Base-by-base conservation (phyloP, 2,113 vertebrate genomes). In the Gambusia affinis region DNA sequence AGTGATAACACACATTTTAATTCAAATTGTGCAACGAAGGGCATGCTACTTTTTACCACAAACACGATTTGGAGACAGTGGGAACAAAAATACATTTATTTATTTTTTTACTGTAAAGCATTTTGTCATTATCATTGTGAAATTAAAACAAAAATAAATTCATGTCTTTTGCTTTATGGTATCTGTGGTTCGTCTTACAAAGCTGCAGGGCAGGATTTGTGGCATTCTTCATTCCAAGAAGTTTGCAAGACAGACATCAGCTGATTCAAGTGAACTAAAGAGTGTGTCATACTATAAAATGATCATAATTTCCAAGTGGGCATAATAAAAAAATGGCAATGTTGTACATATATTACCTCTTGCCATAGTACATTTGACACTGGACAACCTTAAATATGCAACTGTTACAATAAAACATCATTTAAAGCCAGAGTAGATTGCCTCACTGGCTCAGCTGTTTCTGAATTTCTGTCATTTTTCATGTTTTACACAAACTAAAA, bases 161-260 rank as follows among this genome's bases (percentile, higher is more conserved):
- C 5, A 54, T 22, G 51, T 24, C 51, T 8, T n/a, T 17, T 24
- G 22, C 22, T 57, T 57, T 57, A 24, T 17, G 17, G 24, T 57
- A 8, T n/a, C 17, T 10, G 5, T 4, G 29, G 54, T 67, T 19
- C 54, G 62, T 74, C 4, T 66, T 31, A n/a, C 7, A 57, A 28
- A 74, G 76, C 15, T 12, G 83, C 1, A 2, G 75, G 12, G 39
- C 75, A 69, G 67, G 87, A 0, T 62, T 37, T 12, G 30, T 33
- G 14, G 51, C 51, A 57, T 57, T 57, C 51, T 72, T 68, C 6
- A 19, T 8, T 5, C 12, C 39, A 22, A 6, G 47, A 30, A 35
- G 11, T 8, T 66, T 42, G 57, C 68, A 63, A 57, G 72, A 84
- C 33, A 73, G 29, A 71, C 66, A 30, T 19, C 15, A 12, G 39